Evolutionary conservation across 1,140 invertebrate species (phyloP).

Genomic region (Dendroctonus valens): DNA sequence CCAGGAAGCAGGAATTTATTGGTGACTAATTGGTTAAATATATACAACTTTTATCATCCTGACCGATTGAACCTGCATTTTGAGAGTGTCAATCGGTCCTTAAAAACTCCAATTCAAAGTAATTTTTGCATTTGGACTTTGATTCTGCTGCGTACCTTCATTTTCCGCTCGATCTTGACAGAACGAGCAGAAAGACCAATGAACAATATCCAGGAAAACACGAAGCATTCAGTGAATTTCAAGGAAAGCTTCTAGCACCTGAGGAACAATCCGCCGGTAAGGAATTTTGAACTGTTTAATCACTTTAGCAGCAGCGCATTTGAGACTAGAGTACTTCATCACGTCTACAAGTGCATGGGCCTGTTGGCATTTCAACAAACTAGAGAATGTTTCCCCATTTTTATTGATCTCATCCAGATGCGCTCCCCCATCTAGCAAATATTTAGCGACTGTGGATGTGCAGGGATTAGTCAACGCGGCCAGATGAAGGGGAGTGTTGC

Average conservation of each 20-base stretch:
- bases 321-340: constrained; percentile 73
- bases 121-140: too few species aligned
- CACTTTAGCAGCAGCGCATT: constrained; percentile 77
- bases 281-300: constrained; percentile 65
- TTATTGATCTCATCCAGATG: constrained; percentile 87
- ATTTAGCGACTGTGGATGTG: constrained; percentile 64
- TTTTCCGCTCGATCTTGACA: too few species aligned
- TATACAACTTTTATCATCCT: background rate
- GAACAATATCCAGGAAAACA: background rate
- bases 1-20: too few species aligned
- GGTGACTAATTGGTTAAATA: too few species aligned
- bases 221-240: constrained; percentile 51
- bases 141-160: too few species aligned
- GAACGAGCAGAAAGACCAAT: too few species aligned
- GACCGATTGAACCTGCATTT: background rate
- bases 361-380: constrained; percentile 62
- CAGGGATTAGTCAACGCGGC: constrained; percentile 64
- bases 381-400: constrained; percentile 73
- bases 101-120: too few species aligned
- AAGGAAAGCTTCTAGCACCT: constrained; percentile 56
- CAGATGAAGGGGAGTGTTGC: constrained; percentile 83
- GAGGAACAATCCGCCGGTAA: constrained; percentile 62
- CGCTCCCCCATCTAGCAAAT: constrained; percentile 73
- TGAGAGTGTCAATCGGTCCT: too few species aligned
- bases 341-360: constrained; percentile 71